Conservation (phyloP, 1,140 invertebrate genomes). For the Drosophila bifasciata region DNA sequence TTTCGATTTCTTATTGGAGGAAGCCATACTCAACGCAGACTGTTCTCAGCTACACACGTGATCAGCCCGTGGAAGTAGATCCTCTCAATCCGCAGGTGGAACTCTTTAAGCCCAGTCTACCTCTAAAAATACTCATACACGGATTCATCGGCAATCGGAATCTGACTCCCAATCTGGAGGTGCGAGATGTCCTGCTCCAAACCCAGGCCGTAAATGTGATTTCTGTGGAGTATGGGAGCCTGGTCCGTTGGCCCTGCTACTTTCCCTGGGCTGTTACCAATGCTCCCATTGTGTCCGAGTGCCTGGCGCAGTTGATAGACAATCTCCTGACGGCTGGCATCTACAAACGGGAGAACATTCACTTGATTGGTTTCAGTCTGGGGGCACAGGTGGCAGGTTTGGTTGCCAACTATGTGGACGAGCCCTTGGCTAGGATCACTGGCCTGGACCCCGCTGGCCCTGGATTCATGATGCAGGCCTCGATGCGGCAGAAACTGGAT, state of each 20-base stretch:
- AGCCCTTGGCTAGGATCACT: conserved; percentile 68
- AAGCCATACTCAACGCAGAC: neutral
- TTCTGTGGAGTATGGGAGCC: conserved; percentile 85
- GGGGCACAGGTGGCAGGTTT: conserved; percentile 96
- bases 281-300: conserved; percentile 84
- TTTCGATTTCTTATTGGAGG: conserved; percentile 23
- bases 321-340: conserved; percentile 84
- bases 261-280: conserved; percentile 85
- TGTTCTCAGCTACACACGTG: conserved; percentile 35
- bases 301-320: conserved; percentile 83
- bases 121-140: conserved; percentile 80
- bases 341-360: conserved; percentile 86
- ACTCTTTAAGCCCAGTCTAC: conserved; percentile 66
- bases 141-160: conserved; percentile 70
- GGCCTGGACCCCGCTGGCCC: conserved; percentile 81
- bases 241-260: conserved; percentile 85
- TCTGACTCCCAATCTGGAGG: conserved; percentile 68
- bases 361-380: conserved; percentile 94
- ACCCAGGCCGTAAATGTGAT: conserved; percentile 84
- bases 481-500: conserved; percentile 56
- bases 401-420: conserved; percentile 84
- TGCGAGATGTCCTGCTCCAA: conserved; percentile 65
- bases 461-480: conserved; percentile 55
- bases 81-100: conserved; percentile 60
- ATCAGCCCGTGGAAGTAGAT: conserved; percentile 53